phyloP scores from a whole-genome alignment of 2,797 vertebrate genomes.

The Pseudomugil gertrudae region DNA sequence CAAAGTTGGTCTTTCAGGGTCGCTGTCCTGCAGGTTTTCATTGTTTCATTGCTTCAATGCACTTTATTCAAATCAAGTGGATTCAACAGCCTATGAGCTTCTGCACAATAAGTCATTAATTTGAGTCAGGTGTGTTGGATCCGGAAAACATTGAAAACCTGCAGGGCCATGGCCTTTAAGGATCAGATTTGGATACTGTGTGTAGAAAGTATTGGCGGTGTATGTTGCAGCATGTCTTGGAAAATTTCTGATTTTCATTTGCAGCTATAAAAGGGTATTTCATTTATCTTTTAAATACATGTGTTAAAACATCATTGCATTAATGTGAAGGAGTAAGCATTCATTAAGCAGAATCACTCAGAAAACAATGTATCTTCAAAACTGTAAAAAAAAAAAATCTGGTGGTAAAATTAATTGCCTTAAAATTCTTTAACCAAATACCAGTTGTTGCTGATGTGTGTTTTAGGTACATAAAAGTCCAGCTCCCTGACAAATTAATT shows the following conservation, averaged over 20 bases:
- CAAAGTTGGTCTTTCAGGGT: too few species aligned
- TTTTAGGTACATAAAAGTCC: background rate
- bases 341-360: background rate
- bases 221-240: background rate
- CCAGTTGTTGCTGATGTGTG: conserved; percentile 5
- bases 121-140: too few species aligned
- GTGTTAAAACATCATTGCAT: background rate
- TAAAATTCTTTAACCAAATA: background rate
- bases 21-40: too few species aligned
- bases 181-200: background rate
- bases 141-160: too few species aligned
- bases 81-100: too few species aligned
- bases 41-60: too few species aligned
- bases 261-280: background rate
- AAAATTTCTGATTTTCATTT: too few species aligned
- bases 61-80: too few species aligned
- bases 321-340: background rate
- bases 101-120: too few species aligned
- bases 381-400: background rate
- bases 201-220: background rate
- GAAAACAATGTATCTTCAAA: too few species aligned
- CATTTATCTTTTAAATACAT: background rate
- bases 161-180: background rate
- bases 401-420: background rate
- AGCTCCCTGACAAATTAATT: conserved; percentile 13